Evolutionary conservation across 2,888 invertebrate species (phyloP).

Genomic region (Phasia obesa): DNA sequence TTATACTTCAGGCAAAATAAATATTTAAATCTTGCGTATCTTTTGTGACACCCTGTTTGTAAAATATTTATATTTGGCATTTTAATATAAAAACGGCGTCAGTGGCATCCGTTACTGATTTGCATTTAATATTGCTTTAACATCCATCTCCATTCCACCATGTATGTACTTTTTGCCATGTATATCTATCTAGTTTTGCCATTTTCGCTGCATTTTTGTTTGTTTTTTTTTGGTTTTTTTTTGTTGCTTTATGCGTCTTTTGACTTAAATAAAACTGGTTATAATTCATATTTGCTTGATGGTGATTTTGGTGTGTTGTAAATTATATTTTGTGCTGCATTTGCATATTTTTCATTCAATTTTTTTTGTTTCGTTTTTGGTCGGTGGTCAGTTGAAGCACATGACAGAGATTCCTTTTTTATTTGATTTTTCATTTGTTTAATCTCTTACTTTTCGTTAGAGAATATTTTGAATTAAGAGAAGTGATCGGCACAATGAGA

Average conservation of each 20-base stretch:
- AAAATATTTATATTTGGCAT: background rate
- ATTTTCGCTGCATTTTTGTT: constrained; percentile 6
- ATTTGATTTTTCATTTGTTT: background rate
- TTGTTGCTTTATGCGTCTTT: background rate
- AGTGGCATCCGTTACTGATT: constrained; percentile 33
- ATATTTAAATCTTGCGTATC: background rate
- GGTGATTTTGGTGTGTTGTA: constrained; percentile 12
- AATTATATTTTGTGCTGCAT: constrained; percentile 24
- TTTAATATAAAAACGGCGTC: constrained; percentile 30
- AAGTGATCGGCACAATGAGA: background rate
- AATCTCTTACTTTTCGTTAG: background rate
- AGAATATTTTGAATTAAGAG: background rate
- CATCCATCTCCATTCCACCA: background rate
- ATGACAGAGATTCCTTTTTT: background rate
- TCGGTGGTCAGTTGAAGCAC: background rate
- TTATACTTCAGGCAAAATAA: no score
- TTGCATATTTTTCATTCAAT: constrained; percentile 2
- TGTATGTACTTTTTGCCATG: background rate
- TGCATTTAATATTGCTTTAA: background rate
- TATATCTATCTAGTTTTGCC: background rate
- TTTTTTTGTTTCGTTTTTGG: background rate
- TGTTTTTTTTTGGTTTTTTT: background rate
- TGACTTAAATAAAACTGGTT: constrained; percentile 24
- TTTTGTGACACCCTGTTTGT: background rate
- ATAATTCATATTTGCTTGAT: constrained; percentile 41